phyloP scores from a whole-genome alignment of 2,113 vertebrate genomes.

The Equus przewalskii region DNA sequence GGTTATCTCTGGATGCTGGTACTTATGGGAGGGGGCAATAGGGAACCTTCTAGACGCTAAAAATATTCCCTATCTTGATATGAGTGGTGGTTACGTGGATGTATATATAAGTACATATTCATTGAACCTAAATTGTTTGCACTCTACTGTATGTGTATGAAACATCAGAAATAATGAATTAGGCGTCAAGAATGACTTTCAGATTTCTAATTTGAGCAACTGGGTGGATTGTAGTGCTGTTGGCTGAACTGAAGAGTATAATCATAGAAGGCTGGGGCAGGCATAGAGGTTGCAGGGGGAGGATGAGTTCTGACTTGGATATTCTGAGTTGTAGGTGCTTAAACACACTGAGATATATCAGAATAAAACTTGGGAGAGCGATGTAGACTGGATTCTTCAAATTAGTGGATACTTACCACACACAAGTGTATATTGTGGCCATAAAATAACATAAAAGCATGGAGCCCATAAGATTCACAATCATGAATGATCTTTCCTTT shows the following conservation, averaged over 20 bases:
- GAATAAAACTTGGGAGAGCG: neutral
- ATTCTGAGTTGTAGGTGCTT: neutral
- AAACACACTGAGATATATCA: neutral
- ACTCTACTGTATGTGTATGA: neutral
- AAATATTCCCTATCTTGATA: neutral
- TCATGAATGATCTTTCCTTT: slow-evolving; percentile 25
- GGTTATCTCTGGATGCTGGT: neutral
- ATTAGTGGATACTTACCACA: neutral
- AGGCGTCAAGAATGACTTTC: neutral
- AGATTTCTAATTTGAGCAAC: neutral
- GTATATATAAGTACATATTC: neutral
- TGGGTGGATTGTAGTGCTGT: neutral
- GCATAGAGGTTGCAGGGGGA: neutral
- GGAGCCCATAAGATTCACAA: neutral
- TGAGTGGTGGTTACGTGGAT: neutral
- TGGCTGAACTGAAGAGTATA: neutral
- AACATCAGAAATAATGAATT: neutral
- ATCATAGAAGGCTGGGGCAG: neutral
- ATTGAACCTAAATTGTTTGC: neutral
- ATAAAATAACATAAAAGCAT: slow-evolving; percentile 1
- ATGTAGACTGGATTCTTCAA: neutral
- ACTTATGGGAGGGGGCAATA: neutral
- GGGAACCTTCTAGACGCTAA: neutral
- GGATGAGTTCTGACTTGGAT: neutral
- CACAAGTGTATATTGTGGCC: neutral